Conservation (phyloP, 2,888 invertebrate genomes). For the Drosophila birchii region DNA sequence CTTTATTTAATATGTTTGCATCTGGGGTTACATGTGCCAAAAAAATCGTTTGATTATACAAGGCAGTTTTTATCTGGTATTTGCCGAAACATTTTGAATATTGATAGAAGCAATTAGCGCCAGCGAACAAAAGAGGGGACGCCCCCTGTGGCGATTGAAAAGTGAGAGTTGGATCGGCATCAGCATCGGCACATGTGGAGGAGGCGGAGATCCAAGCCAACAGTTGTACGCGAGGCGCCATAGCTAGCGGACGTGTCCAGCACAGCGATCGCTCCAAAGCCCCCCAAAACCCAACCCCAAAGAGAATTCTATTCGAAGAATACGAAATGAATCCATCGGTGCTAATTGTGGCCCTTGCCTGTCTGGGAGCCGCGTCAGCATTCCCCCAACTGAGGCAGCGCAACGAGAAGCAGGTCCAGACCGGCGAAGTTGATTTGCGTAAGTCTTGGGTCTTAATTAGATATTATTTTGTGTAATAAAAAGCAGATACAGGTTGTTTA, state of each 20-base stretch:
- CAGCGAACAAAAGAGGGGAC: slow-evolving; percentile 33
- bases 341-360: slow-evolving; percentile 56
- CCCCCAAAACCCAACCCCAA: background rate
- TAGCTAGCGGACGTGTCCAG: slow-evolving; percentile 64
- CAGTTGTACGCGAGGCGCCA: slow-evolving; percentile 41
- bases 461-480: background rate
- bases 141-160: slow-evolving; percentile 63
- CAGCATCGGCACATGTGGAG: slow-evolving; percentile 10
- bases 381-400: slow-evolving; percentile 69
- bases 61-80: slow-evolving; percentile 13
- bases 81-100: slow-evolving; percentile 57
- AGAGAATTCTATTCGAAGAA: slow-evolving; percentile 19
- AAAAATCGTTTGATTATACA: slow-evolving; percentile 50
- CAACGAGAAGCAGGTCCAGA: slow-evolving; percentile 75
- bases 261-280: slow-evolving; percentile 10
- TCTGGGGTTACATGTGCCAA: slow-evolving; percentile 66
- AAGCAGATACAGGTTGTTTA: background rate
- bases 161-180: slow-evolving; percentile 63
- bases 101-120: slow-evolving; percentile 63
- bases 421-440: slow-evolving; percentile 64
- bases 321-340: slow-evolving; percentile 62
- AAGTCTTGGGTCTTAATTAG: slow-evolving; percentile 52
- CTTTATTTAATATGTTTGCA: slow-evolving; percentile 38
- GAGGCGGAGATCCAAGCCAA: slow-evolving; percentile 26
- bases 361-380: slow-evolving; percentile 56